These are phyloP conservation scores for Apaloderma vittatum DNA, from an alignment of 2,113 vertebrate genomes.

Conservation along the genomic window DNA sequence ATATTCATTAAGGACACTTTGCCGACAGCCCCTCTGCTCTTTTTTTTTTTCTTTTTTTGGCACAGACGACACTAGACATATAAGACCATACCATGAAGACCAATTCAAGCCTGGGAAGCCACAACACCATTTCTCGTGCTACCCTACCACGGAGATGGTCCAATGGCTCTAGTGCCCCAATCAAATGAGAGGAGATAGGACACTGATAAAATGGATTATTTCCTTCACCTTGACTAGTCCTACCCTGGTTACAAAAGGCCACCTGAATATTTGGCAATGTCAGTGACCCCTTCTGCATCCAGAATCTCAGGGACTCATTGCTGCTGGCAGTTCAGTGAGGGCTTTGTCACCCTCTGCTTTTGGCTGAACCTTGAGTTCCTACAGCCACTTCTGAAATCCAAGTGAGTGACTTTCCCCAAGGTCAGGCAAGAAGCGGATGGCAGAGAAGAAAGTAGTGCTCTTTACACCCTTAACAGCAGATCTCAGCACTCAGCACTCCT, in stretches of 20 bases:
- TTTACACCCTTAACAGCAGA: not conserved
- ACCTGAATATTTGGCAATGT: not conserved
- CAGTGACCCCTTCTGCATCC: not conserved
- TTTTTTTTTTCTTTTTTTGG: not conserved
- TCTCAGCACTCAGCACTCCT: not conserved
- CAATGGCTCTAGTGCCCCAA: not conserved
- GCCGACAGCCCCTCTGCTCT: not conserved
- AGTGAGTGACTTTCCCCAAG: not conserved
- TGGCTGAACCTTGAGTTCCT: not conserved
- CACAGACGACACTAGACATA: not conserved
- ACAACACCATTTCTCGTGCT: not conserved
- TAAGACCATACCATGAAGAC: not conserved
- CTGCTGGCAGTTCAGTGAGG: not conserved
- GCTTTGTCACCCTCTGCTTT: rapidly evolving
- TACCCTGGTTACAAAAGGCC: not conserved
- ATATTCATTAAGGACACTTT: not conserved
- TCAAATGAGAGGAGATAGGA: not conserved
- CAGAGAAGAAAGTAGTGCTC: not conserved
- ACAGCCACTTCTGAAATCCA: conserved; percentile 14
- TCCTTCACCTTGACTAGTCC: not conserved
- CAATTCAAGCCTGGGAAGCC: not conserved
- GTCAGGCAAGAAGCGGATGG: rapidly evolving
- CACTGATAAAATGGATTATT: not conserved
- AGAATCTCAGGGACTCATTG: conserved; percentile 18
- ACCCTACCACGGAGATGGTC: rapidly evolving